These are phyloP conservation scores for Pantherophis guttatus DNA, from an alignment of 2,113 vertebrate species.

Conservation along the genomic window DNA sequence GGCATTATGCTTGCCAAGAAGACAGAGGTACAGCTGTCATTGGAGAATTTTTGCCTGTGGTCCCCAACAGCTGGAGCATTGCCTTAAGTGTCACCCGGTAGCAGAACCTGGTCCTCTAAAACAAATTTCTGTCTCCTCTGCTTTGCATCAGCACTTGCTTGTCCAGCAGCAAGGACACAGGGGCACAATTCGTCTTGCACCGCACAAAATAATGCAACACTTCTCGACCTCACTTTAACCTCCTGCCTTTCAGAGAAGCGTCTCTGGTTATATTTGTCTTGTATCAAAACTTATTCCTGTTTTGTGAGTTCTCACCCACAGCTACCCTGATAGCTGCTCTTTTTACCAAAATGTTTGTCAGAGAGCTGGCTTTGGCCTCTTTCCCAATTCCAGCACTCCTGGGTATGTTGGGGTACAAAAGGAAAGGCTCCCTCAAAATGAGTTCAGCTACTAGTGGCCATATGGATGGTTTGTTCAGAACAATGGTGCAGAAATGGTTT, in stretches of 20 bases:
- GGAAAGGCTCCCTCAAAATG: neutral
- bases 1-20: constrained; percentile 44
- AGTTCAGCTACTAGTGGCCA: neutral
- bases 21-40: constrained; percentile 47
- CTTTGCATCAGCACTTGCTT: constrained; percentile 9
- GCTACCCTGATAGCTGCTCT: neutral
- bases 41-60: constrained; percentile 37
- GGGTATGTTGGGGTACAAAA: neutral
- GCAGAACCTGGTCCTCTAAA: neutral
- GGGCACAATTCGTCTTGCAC: neutral
- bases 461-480: neutral
- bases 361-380: neutral
- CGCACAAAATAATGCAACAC: neutral
- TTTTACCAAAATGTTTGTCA: neutral
- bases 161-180: neutral
- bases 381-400: neutral
- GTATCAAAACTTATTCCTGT: neutral
- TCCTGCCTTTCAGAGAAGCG: neutral
- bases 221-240: neutral
- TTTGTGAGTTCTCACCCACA: neutral
- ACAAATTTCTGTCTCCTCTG: constrained; percentile 34
- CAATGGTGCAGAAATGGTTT: neutral
- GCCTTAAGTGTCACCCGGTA: constrained; percentile 9
- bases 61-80: constrained; percentile 49
- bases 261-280: neutral